phyloP scores from a whole-genome alignment of 2,888 invertebrate genomes.

The Lydus trimaculatus region DNA sequence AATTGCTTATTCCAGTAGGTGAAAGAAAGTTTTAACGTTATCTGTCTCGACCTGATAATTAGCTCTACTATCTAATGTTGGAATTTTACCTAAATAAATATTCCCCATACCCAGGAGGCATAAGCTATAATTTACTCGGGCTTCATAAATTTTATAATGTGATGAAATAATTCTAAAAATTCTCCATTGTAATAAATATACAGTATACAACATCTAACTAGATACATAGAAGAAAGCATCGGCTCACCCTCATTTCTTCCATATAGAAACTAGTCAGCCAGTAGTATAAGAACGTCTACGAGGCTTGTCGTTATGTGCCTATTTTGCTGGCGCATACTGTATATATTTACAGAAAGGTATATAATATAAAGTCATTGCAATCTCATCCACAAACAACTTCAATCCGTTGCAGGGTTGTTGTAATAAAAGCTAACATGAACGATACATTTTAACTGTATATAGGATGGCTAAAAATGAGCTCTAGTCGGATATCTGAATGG shows the following conservation, averaged over 20 bases:
- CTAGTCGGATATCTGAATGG: conserved; percentile 24
- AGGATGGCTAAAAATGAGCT: conserved; percentile 35
- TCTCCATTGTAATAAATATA: no score
- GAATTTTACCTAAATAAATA: not conserved
- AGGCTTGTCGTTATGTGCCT: no score
- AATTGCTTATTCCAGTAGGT: conserved; percentile 25
- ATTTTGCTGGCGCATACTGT: no score
- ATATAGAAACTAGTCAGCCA: no score
- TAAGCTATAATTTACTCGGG: not conserved
- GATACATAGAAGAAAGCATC: no score
- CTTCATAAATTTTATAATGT: not conserved
- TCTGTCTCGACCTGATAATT: conserved; percentile 2
- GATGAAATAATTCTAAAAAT: not conserved
- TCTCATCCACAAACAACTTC: not conserved
- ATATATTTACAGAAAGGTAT: not conserved
- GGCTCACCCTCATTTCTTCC: no score
- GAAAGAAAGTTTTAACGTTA: conserved; percentile 1
- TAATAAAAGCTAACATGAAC: not conserved
- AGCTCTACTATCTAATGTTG: not conserved
- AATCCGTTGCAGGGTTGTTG: not conserved
- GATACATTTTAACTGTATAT: not conserved
- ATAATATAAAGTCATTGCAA: not conserved
- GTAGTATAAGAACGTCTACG: no score
- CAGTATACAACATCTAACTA: no score
- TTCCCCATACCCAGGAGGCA: not conserved